phyloP scores from a whole-genome alignment of 2,888 invertebrate species.

The Noctua janthina region DNA sequence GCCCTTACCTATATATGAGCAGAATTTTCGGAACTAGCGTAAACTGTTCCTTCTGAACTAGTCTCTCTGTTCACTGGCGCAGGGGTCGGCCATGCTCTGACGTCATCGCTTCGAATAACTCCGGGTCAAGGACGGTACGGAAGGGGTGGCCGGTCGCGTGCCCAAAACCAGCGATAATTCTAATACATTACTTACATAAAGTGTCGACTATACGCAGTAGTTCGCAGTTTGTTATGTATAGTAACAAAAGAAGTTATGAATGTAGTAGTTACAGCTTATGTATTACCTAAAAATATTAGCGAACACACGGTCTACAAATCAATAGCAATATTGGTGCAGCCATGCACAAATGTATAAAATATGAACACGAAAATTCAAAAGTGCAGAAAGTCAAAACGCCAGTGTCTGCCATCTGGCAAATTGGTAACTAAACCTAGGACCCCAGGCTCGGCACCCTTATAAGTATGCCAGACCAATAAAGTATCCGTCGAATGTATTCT shows the following conservation, averaged over 20 bases:
- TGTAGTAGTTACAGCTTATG: not conserved
- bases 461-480: conserved; percentile 47
- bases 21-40: not conserved
- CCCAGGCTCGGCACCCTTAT: not conserved
- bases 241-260: conserved; percentile 12
- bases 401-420: not conserved
- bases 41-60: conserved; percentile 32
- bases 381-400: not conserved
- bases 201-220: conserved; percentile 42
- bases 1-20: too few species aligned
- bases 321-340: not conserved
- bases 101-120: conserved; percentile 68
- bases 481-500: conserved; percentile 37
- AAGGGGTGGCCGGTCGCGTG: conserved; percentile 69
- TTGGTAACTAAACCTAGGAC: conserved; percentile 21
- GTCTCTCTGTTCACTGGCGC: conserved; percentile 34
- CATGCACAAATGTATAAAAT: too few species aligned
- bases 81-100: conserved; percentile 61
- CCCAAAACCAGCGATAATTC: conserved; percentile 64
- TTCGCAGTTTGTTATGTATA: conserved; percentile 32
- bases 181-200: conserved; percentile 63
- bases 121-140: conserved; percentile 66
- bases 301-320: too few species aligned
- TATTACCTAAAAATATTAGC: not conserved
- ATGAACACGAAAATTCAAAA: not conserved